Evolutionary conservation across 2,113 vertebrate species (phyloP).

Genomic region (Rhizomys pruinosus): DNA sequence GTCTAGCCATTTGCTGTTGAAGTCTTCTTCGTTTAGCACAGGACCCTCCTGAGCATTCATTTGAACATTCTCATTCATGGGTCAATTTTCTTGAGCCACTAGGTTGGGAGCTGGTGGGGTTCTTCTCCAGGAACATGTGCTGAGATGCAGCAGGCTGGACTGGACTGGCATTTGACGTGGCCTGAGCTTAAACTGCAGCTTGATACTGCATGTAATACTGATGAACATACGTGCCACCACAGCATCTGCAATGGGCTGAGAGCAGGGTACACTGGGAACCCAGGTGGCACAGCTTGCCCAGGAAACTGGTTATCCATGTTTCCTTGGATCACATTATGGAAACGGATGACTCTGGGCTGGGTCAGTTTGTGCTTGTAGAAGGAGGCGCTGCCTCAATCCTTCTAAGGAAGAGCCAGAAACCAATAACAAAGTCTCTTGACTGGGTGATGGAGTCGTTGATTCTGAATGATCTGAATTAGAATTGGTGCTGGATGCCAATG

Average conservation of each 20-base stretch:
- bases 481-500: conserved; percentile 82
- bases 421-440: conserved; percentile 82
- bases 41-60: too few relatives aligned
- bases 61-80: too few relatives aligned
- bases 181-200: too few relatives aligned
- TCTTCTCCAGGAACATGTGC: too few relatives aligned
- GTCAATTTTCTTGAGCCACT: too few relatives aligned
- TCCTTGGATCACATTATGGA: conserved; percentile 87
- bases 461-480: conserved; percentile 85
- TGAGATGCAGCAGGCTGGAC: too few relatives aligned
- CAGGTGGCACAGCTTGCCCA: conserved; percentile 83
- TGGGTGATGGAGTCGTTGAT: conserved; percentile 83
- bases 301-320: conserved; percentile 87
- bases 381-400: conserved; percentile 85
- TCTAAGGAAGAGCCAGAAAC: conserved; percentile 79
- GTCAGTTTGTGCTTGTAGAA: conserved; percentile 84
- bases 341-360: conserved; percentile 82
- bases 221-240: conserved; percentile 98
- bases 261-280: conserved; percentile 88
- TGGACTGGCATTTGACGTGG: too few relatives aligned
- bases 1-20: conserved; percentile 96
- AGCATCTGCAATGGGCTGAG: conserved; percentile 93
- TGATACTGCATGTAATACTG: conserved; percentile 99
- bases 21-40: too few relatives aligned
- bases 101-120: too few relatives aligned